Conservation (phyloP, 1,140 invertebrate genomes). For the Portunus trituberculatus region DNA sequence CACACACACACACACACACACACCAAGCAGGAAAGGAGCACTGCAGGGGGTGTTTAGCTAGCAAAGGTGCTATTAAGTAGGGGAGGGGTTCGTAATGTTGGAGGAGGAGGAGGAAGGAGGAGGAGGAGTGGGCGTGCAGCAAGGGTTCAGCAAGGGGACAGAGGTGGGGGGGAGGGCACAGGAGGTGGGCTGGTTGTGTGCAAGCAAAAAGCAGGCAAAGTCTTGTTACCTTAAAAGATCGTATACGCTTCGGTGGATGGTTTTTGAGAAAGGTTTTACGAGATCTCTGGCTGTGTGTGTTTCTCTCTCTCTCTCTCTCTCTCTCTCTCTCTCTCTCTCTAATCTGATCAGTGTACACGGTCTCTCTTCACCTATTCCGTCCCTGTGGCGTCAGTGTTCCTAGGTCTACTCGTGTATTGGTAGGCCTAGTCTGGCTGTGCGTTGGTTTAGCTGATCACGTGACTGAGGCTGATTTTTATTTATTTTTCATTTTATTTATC, state of each 20-base stretch:
- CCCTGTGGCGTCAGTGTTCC: not conserved
- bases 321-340: slow-evolving; percentile 20
- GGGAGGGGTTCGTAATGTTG: not conserved
- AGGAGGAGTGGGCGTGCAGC: not conserved
- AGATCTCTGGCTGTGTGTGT: not conserved
- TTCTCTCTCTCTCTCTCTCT: slow-evolving; percentile 12
- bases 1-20: not conserved
- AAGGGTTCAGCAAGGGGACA: not conserved
- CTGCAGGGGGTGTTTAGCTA: not conserved
- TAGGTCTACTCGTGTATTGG: not conserved
- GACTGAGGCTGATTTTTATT: not conserved
- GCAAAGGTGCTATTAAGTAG: not conserved
- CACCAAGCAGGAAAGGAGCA: not conserved
- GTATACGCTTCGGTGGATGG: not conserved
- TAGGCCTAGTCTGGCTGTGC: not conserved
- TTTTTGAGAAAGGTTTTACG: slow-evolving; percentile 23
- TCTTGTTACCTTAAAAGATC: not conserved
- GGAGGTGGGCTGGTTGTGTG: not conserved
- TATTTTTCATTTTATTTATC: not conserved
- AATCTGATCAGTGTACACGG: slow-evolving; percentile 10
- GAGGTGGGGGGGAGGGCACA: not conserved
- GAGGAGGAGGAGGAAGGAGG: not conserved
- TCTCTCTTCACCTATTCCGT: not conserved
- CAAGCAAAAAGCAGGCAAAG: not conserved
- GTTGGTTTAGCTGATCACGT: not conserved